These are phyloP conservation scores for Xenopus laevis DNA, from an alignment of 2,113 vertebrate genomes.

Conservation along the genomic window DNA sequence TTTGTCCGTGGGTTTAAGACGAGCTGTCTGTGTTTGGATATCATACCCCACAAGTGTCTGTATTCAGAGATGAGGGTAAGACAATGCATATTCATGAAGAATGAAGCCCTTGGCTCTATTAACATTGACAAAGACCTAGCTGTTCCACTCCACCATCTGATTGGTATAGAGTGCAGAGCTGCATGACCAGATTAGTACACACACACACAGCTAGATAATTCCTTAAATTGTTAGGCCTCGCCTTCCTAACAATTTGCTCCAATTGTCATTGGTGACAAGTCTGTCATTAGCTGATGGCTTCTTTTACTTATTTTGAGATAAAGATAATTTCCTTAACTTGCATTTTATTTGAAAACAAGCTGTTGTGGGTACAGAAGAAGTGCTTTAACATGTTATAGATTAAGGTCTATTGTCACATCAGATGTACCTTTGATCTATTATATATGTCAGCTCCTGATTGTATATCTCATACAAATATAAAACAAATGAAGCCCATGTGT, in stretches of 20 bases:
- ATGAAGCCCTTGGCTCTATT: constrained; percentile 55
- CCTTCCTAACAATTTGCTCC: constrained; percentile 67
- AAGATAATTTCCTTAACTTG: constrained; percentile 76
- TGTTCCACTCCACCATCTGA: constrained; percentile 68
- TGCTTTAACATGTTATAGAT: constrained; percentile 65
- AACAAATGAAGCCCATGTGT: too few relatives aligned
- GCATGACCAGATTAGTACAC: constrained; percentile 65
- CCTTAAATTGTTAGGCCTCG: constrained; percentile 59
- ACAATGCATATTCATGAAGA: constrained; percentile 75
- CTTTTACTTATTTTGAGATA: constrained; percentile 73
- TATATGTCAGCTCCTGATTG: constrained; percentile 58
- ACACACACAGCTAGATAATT: constrained; percentile 58
- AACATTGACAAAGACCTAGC: constrained; percentile 69
- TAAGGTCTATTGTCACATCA: constrained; percentile 70
- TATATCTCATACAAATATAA: too few relatives aligned
- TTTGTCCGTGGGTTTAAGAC: constrained; percentile 27
- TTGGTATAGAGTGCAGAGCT: constrained; percentile 61
- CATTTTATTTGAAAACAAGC: constrained; percentile 75
- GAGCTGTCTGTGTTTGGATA: constrained; percentile 41
- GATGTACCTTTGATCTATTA: constrained; percentile 77
- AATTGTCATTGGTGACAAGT: constrained; percentile 72
- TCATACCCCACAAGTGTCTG: constrained; percentile 53
- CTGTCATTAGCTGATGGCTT: constrained; percentile 75
- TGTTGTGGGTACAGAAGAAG: constrained; percentile 67
- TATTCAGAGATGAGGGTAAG: constrained; percentile 53